Percentiles rank a stretch among this genome's conserved stretches.
Evolutionary conservation across 2,797 vertebrate species (phyloP).

Genomic region (Champsocephalus esox): DNA sequence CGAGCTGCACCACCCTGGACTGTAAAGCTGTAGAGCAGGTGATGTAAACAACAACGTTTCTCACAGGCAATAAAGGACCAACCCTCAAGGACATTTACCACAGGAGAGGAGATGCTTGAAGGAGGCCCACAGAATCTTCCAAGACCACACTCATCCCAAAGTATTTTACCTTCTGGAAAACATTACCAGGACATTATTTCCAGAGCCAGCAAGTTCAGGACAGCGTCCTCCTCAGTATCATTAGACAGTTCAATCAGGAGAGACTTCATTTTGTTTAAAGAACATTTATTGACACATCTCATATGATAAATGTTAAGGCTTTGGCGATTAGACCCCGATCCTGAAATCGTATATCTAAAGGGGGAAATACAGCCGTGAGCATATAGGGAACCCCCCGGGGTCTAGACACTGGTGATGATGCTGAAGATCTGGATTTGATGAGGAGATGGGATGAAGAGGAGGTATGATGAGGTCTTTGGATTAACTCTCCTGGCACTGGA

Average conservation of each 20-base stretch:
- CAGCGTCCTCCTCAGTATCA: slow-evolving; percentile 3
- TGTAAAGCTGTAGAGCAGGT: slow-evolving; percentile 60
- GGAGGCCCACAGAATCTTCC: slow-evolving; percentile 27
- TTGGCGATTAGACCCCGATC: too few species aligned
- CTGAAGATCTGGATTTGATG: too few species aligned
- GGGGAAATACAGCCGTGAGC: too few species aligned
- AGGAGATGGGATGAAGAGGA: too few species aligned
- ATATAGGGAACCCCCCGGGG: too few species aligned
- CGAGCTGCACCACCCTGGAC: slow-evolving; percentile 18
- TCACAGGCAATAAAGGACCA: slow-evolving; percentile 49
- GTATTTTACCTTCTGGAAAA: slow-evolving; percentile 35
- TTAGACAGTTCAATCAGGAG: slow-evolving; percentile 1
- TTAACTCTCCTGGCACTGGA: too few species aligned
- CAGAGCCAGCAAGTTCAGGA: slow-evolving; percentile 30
- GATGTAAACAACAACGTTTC: slow-evolving; percentile 60
- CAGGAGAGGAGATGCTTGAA: slow-evolving; percentile 35
- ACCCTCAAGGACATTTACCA: slow-evolving; percentile 39
- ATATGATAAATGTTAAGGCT: too few species aligned
- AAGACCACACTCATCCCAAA: slow-evolving; percentile 39
- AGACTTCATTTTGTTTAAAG: too few species aligned
- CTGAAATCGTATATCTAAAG: too few species aligned
- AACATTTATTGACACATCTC: too few species aligned
- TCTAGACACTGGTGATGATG: too few species aligned
- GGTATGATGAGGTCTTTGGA: too few species aligned
- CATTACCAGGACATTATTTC: slow-evolving; percentile 33